Percentiles rank a stretch among this genome's conserved stretches.
Conservation (phyloP, 2,888 invertebrate genomes). For the Synergus gifuensis region DNA sequence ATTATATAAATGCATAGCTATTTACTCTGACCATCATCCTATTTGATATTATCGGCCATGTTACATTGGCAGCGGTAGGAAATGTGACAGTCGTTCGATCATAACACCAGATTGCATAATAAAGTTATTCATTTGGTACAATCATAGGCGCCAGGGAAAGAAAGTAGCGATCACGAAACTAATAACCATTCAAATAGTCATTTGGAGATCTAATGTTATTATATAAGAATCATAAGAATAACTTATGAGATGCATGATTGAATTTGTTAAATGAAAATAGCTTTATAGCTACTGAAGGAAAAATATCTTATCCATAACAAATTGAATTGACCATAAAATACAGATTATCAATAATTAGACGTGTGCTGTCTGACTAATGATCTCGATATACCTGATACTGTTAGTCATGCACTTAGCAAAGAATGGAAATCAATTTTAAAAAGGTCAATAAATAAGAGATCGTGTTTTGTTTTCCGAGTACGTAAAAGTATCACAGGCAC, state of each 20-base stretch:
- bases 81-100: constrained; percentile 50
- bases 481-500: not conserved
- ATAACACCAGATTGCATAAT: constrained; percentile 47
- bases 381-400: too few relatives aligned
- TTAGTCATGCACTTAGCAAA: not conserved
- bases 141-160: constrained; percentile 6
- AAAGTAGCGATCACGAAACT: constrained; percentile 13
- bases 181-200: not conserved
- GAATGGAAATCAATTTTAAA: not conserved
- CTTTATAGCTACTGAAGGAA: not conserved
- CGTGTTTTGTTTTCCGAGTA: constrained; percentile 8
- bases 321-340: too few relatives aligned
- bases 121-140: not conserved
- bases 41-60: not conserved
- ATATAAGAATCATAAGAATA: not conserved
- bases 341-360: too few relatives aligned
- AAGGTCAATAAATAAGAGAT: not conserved
- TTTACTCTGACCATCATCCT: not conserved
- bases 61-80: constrained; percentile 37
- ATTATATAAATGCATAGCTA: not conserved
- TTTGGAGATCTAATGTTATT: not conserved
- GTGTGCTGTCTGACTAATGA: too few relatives aligned
- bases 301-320: too few relatives aligned
- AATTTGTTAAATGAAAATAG: not conserved
- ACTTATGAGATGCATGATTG: not conserved